Evolutionary conservation across 92 coral and sea anemone genomes (phyloP).

Genomic region (Siderastrea radians): DNA sequence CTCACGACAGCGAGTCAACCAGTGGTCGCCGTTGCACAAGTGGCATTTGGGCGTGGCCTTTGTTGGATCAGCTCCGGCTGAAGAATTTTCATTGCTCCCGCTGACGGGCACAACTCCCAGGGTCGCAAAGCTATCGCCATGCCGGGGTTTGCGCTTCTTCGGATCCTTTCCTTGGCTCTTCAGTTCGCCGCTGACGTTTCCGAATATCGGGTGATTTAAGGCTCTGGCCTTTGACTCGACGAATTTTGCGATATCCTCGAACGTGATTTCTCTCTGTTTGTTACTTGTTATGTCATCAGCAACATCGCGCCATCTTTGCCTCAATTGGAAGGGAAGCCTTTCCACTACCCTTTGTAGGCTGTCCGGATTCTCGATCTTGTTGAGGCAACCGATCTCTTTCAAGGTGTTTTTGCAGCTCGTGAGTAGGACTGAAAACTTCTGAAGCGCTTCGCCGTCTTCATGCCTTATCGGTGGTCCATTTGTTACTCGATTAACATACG

Average conservation of each 20-base stretch:
- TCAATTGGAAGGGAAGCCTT: slow-evolving; percentile 16
- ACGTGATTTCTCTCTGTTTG: slow-evolving; percentile 32
- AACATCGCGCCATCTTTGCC: slow-evolving; percentile 41
- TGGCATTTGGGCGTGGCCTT: slow-evolving; percentile 28
- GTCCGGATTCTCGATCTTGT: slow-evolving; percentile 35
- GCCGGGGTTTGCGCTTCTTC: neutral
- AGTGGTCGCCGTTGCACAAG: slow-evolving; percentile 38
- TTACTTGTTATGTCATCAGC: slow-evolving; percentile 25
- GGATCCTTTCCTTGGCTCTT: neutral
- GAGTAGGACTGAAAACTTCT: slow-evolving; percentile 35
- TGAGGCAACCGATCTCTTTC: slow-evolving; percentile 47
- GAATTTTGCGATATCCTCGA: slow-evolving; percentile 37
- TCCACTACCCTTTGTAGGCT: slow-evolving; percentile 25
- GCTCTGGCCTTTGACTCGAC: slow-evolving; percentile 44
- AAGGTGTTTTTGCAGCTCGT: slow-evolving; percentile 47
- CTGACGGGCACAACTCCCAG: slow-evolving; percentile 6
- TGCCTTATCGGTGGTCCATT: slow-evolving; percentile 44
- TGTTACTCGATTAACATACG: slow-evolving; percentile 33
- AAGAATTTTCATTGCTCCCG: neutral
- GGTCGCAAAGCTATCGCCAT: neutral
- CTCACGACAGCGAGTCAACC: slow-evolving; percentile 53
- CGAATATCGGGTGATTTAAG: slow-evolving; percentile 44
- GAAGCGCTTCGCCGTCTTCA: slow-evolving; percentile 53
- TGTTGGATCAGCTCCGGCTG: neutral
- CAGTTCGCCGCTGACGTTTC: slow-evolving; percentile 23